phyloP scores from a whole-genome alignment of 1,140 invertebrate species.

The Manduca sexta region DNA sequence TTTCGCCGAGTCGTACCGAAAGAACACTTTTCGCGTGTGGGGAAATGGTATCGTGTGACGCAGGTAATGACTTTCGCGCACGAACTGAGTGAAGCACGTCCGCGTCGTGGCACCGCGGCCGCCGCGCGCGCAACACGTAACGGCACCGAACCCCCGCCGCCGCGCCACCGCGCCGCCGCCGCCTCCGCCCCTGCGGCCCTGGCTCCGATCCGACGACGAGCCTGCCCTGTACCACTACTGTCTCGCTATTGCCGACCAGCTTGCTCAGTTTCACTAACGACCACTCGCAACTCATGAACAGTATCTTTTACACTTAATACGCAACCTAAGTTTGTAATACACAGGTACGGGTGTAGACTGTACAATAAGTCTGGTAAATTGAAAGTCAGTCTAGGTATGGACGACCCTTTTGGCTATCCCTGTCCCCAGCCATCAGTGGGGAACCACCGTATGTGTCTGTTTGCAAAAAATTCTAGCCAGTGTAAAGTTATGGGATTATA shows the following conservation, averaged over 20 bases:
- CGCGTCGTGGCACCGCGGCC: slow-evolving; percentile 63
- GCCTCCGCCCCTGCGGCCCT: slow-evolving; percentile 37
- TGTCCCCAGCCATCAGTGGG: no score
- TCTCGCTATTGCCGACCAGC: slow-evolving; percentile 15
- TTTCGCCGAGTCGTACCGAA: slow-evolving; percentile 31
- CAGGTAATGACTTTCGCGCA: slow-evolving; percentile 70
- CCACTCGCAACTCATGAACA: background rate
- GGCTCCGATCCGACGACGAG: slow-evolving; percentile 23
- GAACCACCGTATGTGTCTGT: no score
- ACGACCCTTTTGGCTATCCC: no score
- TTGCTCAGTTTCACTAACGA: background rate
- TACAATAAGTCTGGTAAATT: no score
- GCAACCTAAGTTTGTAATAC: no score
- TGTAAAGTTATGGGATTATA: no score
- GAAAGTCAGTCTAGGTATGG: no score
- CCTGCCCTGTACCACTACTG: slow-evolving; percentile 20
- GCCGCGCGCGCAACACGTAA: slow-evolving; percentile 60
- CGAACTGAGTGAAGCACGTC: slow-evolving; percentile 72
- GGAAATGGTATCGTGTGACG: slow-evolving; percentile 59
- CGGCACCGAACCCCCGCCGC: slow-evolving; percentile 56
- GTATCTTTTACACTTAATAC: background rate
- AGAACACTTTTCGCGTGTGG: slow-evolving; percentile 52
- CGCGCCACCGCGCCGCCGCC: slow-evolving; percentile 32
- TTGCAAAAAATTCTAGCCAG: no score
- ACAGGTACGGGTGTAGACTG: no score